Evolutionary conservation across 2,888 invertebrate genomes (phyloP).

Genomic region (Crocallis elinguaria): DNA sequence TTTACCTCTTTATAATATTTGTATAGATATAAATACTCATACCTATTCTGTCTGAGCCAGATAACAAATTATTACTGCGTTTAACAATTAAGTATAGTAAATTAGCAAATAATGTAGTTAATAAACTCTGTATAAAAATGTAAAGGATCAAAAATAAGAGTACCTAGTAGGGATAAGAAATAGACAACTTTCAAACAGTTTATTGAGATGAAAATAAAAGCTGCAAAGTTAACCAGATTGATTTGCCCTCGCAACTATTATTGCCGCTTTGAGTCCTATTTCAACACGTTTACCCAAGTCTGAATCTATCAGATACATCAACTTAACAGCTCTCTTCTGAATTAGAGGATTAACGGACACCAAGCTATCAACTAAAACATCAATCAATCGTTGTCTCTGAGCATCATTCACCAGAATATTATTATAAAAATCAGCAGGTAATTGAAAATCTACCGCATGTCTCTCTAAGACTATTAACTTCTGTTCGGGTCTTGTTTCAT

Average conservation of each 20-base stretch:
- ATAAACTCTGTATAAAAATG: background rate
- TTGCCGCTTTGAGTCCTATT: slow-evolving; percentile 60
- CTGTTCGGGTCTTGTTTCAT: slow-evolving; percentile 54
- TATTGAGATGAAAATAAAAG: too few species aligned
- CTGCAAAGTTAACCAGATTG: slow-evolving; percentile 1
- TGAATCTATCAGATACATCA: slow-evolving; percentile 89
- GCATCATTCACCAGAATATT: slow-evolving; percentile 73
- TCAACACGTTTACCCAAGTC: slow-evolving; percentile 88
- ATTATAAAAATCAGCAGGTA: slow-evolving; percentile 89
- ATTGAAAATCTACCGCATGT: slow-evolving; percentile 56
- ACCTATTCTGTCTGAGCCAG: too few species aligned
- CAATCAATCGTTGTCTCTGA: slow-evolving; percentile 33
- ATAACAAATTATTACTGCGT: too few species aligned
- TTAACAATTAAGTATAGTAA: too few species aligned
- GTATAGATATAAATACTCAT: too few species aligned
- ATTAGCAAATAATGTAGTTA: too few species aligned
- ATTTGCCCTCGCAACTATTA: slow-evolving; percentile 16
- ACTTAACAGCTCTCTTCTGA: slow-evolving; percentile 22
- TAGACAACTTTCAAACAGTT: too few species aligned
- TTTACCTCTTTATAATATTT: too few species aligned
- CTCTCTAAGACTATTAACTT: slow-evolving; percentile 20
- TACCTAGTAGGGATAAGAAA: too few species aligned
- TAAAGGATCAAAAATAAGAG: too few species aligned
- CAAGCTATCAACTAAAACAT: slow-evolving; percentile 13
- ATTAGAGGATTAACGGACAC: slow-evolving; percentile 26